These are phyloP conservation scores for Hippoglossus stenolepis DNA, from an alignment of 2,113 vertebrate genomes.

Conservation along the genomic window DNA sequence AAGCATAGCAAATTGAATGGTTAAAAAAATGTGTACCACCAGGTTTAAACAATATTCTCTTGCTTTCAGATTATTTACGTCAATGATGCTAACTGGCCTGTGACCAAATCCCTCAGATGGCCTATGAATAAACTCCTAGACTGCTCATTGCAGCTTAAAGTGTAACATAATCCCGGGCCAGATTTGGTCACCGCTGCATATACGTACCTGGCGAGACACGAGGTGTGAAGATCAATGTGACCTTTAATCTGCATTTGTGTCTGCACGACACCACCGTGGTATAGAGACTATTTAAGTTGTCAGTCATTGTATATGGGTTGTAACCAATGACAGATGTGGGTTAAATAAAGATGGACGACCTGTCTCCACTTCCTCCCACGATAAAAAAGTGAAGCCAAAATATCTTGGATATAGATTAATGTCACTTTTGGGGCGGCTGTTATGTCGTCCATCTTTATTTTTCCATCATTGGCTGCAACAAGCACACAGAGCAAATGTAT, in stretches of 20 bases:
- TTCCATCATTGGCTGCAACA: no score
- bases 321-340: neutral
- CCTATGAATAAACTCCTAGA: conserved; percentile 57
- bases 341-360: neutral
- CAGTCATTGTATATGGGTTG: no score
- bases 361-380: neutral
- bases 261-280: conserved; percentile 11
- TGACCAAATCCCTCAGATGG: conserved; percentile 58
- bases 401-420: no score
- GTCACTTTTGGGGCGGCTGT: no score
- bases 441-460: no score
- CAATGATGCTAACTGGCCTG: conserved; percentile 34
- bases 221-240: conserved; percentile 6
- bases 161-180: conserved; percentile 62
- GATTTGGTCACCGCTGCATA: conserved; percentile 21
- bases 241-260: conserved; percentile 37
- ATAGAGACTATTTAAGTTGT: neutral
- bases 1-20: no score
- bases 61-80: no score
- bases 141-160: conserved; percentile 51
- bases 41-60: no score
- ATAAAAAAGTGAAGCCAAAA: no score
- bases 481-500: no score
- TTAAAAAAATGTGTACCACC: conserved; percentile 15
- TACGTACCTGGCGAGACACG: conserved; percentile 36